These are phyloP conservation scores for Alfaro cultratus DNA, from an alignment of 2,797 vertebrate genomes.

Conservation along the genomic window DNA sequence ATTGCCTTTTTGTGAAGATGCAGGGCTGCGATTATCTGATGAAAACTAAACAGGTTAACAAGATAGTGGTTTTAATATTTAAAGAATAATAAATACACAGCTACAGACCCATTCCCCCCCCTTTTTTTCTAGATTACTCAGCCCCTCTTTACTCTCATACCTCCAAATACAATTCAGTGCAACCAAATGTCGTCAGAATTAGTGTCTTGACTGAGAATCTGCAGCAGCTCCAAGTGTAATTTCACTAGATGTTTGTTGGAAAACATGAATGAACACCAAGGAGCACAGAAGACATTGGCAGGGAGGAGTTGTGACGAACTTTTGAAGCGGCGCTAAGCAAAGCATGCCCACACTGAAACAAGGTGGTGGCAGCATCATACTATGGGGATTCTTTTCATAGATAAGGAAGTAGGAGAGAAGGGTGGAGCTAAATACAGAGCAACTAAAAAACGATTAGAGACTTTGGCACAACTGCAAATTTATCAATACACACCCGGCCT, in stretches of 20 bases:
- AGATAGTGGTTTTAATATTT: background rate
- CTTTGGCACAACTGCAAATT: background rate
- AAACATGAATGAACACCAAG: background rate
- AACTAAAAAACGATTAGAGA: background rate
- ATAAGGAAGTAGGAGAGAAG: too few species aligned
- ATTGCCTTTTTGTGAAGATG: background rate
- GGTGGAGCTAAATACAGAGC: too few species aligned
- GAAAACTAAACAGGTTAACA: background rate
- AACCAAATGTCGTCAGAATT: background rate
- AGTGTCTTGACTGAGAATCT: background rate
- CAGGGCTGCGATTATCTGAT: background rate
- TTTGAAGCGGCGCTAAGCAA: background rate
- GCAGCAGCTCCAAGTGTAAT: background rate
- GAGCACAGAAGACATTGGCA: background rate
- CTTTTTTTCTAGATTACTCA: background rate
- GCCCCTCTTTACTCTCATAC: background rate
- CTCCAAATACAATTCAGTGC: background rate
- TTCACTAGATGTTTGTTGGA: background rate
- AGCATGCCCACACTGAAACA: background rate
- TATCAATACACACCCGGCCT: background rate
- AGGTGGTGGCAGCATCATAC: too few species aligned
- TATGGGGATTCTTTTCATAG: background rate
- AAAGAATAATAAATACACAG: background rate
- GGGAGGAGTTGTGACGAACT: background rate
- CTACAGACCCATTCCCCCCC: background rate